Base-by-base conservation (phyloP, 2,113 vertebrate genomes). In the Rhinolophus ferrumequinum region DNA sequence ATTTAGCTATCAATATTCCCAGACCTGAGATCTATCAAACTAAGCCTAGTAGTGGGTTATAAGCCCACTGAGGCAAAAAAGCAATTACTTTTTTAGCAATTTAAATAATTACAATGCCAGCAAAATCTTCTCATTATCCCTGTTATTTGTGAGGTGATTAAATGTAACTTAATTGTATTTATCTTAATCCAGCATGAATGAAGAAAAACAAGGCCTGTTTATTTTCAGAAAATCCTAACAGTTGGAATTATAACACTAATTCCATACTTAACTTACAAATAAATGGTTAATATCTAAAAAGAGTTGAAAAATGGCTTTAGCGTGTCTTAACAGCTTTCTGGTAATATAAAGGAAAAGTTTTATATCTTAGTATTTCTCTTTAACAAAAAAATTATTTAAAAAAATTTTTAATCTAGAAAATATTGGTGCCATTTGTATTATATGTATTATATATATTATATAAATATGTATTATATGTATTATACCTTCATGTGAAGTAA, bases 221-320 rank as follows among this genome's bases (percentile, higher is more conserved):
- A 98, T 98, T 98, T 98, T 98, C 98, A 98, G 98, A 98, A 98
- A 98, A 97, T 98, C 97, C 79, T 98, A 98, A 96, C 94, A 98
- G 93, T 96, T 98, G 97, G 96, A 98, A 96, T 98, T 98, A 98
- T 94, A 98, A 90, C 94, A 97, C 90, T 96, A 98, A 69, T 97
- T 98, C 96, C 93, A 92, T 98, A 97, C 94, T 96, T 98, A 98
- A 96, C 93, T 98, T 97, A 97, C 94, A 96, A 98, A 98, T 98
- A 98, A 98, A 98, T 98, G 96, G 95, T 97, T 98, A 98, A 96
- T 97, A 95, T 98, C 97, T 98, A 98, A 98, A 97, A 22, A 67
- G 13, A 21, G 2, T 33, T 54, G 86, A 69, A n/a, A 52, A 33
- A 64, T 18, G 64, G 18, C 56, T 58, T 38, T 21, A n/a, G 54